These are phyloP conservation scores for Ooceraea biroi DNA, from an alignment of 1,140 invertebrate species.

Conservation along the genomic window DNA sequence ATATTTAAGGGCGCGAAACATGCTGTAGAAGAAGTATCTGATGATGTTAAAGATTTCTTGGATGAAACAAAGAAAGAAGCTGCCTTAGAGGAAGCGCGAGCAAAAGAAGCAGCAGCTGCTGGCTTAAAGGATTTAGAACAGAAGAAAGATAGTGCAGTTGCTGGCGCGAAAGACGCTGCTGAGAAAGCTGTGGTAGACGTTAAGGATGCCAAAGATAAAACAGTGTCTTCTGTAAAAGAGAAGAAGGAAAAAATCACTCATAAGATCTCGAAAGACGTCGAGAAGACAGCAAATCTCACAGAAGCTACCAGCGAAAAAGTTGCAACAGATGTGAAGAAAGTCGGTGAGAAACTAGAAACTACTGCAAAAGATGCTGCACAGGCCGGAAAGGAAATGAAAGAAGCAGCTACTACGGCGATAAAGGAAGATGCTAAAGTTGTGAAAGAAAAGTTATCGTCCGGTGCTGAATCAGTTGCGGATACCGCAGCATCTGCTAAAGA, in stretches of 20 bases:
- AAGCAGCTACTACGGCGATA: conserved; percentile 43
- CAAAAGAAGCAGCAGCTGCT: background rate
- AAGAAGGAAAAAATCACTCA: conserved; percentile 56
- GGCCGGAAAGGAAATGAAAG: conserved; percentile 26
- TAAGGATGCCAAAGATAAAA: conserved; percentile 72
- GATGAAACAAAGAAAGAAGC: conserved; percentile 74
- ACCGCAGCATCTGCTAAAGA: conserved; percentile 14
- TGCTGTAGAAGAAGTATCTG: conserved; percentile 78
- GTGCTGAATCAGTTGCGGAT: conserved; percentile 19
- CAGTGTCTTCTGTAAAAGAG: conserved; percentile 1
- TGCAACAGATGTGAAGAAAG: conserved; percentile 49
- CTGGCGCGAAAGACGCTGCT: conserved; percentile 35
- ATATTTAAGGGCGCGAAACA: conserved; percentile 79
- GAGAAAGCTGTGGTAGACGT: conserved; percentile 17
- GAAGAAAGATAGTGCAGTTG: background rate
- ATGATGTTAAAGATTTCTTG: conserved; percentile 78
- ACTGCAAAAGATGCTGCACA: background rate
- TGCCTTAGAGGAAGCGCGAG: conserved; percentile 18
- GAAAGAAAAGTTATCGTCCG: conserved; percentile 56
- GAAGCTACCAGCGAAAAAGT: conserved; percentile 52
- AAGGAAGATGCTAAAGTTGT: conserved; percentile 56
- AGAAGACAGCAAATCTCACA: conserved; percentile 46
- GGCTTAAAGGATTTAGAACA: conserved; percentile 6
- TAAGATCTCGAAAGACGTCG: conserved; percentile 17
- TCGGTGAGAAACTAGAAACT: background rate